These are phyloP conservation scores for Asobara japonica DNA, from an alignment of 1,140 invertebrate genomes.

Conservation along the genomic window DNA sequence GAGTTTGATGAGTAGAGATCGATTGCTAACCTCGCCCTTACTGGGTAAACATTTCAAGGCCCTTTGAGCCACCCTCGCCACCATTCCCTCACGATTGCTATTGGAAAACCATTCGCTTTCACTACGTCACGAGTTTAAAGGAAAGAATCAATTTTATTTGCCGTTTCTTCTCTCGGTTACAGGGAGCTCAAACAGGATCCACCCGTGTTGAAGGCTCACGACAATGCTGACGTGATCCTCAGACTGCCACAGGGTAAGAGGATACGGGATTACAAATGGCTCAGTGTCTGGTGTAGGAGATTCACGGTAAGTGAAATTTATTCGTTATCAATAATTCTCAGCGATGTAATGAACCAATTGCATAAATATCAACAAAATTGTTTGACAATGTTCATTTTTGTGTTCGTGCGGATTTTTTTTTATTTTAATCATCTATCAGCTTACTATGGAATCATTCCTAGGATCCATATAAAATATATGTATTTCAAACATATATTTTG, in stretches of 20 bases:
- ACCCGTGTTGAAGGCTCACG: conserved; percentile 77
- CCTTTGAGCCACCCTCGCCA: conserved; percentile 13
- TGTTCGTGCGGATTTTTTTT: no score
- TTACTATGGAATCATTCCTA: no score
- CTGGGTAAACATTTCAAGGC: conserved; percentile 10
- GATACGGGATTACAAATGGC: conserved; percentile 87
- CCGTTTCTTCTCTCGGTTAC: conserved; percentile 56
- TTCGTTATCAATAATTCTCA: no score
- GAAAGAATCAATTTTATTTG: conserved; percentile 10
- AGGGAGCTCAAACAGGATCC: no score
- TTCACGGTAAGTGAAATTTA: conserved; percentile 79
- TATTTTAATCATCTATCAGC: no score
- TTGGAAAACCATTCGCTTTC: conserved; percentile 21
- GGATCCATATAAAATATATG: no score
- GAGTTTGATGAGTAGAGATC: conserved; percentile 7
- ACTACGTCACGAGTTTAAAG: neutral
- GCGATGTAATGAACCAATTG: no score
- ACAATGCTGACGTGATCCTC: conserved; percentile 83
- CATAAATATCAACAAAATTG: no score
- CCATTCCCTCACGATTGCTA: conserved; percentile 1
- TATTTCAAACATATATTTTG: no score
- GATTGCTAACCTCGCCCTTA: neutral
- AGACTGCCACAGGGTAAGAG: conserved; percentile 83
- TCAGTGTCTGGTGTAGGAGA: conserved; percentile 89
- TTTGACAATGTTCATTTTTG: no score